phyloP scores from a whole-genome alignment of 2,888 invertebrate species.

The Ctenicera cuprea region DNA sequence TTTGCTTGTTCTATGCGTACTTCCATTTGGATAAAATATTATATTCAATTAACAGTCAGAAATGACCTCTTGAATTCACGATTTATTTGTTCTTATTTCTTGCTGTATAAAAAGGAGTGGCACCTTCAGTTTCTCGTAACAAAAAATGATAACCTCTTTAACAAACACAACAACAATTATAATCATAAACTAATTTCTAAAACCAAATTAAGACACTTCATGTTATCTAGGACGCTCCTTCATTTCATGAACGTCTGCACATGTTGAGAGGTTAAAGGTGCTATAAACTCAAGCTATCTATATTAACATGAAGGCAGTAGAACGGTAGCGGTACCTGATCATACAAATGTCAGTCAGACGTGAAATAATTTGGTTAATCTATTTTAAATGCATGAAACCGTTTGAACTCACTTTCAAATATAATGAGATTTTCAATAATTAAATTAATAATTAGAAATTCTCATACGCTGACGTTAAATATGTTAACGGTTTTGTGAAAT shows the following conservation, averaged over 20 bases:
- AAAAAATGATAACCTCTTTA: neutral
- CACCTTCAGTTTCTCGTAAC: no score
- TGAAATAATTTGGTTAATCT: conserved; percentile 24
- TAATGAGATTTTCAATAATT: neutral
- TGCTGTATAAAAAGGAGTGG: no score
- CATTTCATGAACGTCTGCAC: conserved; percentile 12
- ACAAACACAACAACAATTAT: neutral
- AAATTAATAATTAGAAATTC: neutral
- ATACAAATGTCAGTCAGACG: conserved; percentile 20
- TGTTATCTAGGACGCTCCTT: conserved; percentile 15
- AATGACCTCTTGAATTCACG: neutral
- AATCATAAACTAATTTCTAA: conserved; percentile 1
- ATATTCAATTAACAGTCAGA: conserved; percentile 9
- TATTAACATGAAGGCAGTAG: conserved; percentile 7
- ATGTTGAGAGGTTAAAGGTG: conserved; percentile 21
- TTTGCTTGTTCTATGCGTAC: conserved; percentile 1
- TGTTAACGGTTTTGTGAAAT: neutral
- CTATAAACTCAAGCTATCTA: conserved; percentile 19
- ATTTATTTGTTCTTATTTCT: neutral
- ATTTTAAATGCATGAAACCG: neutral
- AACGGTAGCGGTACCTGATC: conserved; percentile 29
- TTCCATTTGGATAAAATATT: conserved; percentile 1
- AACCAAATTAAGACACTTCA: conserved; percentile 13
- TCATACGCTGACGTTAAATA: neutral
- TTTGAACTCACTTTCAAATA: conserved; percentile 6